These are phyloP conservation scores for Lemur catta DNA, from an alignment of 2,797 vertebrate genomes.

Conservation along the genomic window DNA sequence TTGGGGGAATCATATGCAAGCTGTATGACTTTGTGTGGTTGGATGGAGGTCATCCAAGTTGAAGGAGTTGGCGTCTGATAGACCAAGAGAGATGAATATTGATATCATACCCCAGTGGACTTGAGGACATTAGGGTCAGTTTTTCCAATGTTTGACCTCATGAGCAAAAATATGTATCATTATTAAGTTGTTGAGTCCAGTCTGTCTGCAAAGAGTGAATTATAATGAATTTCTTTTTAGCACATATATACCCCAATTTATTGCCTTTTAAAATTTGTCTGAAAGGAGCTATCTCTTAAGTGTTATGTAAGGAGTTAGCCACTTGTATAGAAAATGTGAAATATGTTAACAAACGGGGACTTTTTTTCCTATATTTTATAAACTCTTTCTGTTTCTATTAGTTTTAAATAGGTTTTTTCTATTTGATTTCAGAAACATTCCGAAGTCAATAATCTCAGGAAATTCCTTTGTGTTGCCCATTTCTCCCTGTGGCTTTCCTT, in stretches of 20 bases:
- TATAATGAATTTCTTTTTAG: neutral
- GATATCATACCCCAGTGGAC: too few species aligned
- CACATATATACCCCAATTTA: fast-evolving
- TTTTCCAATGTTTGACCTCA: neutral
- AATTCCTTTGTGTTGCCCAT: neutral
- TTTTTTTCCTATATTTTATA: neutral
- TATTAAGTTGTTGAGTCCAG: neutral
- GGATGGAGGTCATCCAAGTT: neutral
- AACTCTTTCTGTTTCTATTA: neutral
- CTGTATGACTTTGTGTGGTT: neutral
- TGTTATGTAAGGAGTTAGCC: neutral
- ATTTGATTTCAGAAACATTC: neutral
- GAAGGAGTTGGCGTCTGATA: neutral
- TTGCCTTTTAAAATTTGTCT: neutral
- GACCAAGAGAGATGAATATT: neutral
- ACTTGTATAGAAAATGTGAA: neutral
- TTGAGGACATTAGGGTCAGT: neutral
- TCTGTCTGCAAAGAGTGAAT: neutral
- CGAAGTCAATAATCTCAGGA: neutral
- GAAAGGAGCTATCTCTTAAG: neutral
- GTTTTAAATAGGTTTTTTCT: neutral
- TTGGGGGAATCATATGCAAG: neutral
- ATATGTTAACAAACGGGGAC: neutral
- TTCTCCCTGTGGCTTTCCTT: neutral
- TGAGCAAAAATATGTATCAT: neutral